These are phyloP conservation scores for Setipinna tenuifilis DNA, from an alignment of 2,797 vertebrate species.

Conservation along the genomic window DNA sequence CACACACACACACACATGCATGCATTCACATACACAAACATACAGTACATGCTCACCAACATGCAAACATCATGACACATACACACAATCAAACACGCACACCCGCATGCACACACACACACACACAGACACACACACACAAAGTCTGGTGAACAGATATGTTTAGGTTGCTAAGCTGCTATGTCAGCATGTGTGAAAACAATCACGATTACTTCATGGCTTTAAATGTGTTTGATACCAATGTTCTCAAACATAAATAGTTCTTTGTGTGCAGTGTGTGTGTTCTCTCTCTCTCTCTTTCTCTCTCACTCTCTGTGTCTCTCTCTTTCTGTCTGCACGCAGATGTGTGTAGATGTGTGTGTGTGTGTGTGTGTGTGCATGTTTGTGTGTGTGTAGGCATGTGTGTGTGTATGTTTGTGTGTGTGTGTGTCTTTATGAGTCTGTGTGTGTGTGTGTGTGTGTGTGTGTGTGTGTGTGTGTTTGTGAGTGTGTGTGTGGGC, in stretches of 20 bases:
- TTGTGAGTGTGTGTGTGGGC: not conserved
- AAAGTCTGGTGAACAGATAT: not conserved
- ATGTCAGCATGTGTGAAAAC: not conserved
- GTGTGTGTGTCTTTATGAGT: conserved; percentile 4
- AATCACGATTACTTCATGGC: not conserved
- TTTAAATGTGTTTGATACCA: not conserved
- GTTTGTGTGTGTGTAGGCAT: not conserved
- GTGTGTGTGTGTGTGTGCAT: not conserved
- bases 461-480: too few relatives aligned
- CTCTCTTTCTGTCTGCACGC: not conserved
- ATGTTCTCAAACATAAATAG: not conserved
- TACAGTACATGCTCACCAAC: too few relatives aligned
- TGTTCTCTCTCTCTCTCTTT: not conserved
- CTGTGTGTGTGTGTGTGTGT: not conserved
- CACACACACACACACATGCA: too few relatives aligned
- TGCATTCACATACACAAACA: too few relatives aligned
- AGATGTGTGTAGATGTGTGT: not conserved
- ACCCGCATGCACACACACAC: not conserved
- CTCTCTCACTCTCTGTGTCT: not conserved
- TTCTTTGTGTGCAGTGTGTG: not conserved
- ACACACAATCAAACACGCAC: not conserved
- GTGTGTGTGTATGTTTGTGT: conserved; percentile 9
- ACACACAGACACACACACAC: not conserved
- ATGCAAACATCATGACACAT: too few relatives aligned
- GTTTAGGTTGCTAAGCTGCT: conserved; percentile 4